Evolutionary conservation across 1,140 invertebrate genomes (phyloP), one percentile per base, ranked within the genome.

Genomic region (Penaeus japonicus): DNA sequence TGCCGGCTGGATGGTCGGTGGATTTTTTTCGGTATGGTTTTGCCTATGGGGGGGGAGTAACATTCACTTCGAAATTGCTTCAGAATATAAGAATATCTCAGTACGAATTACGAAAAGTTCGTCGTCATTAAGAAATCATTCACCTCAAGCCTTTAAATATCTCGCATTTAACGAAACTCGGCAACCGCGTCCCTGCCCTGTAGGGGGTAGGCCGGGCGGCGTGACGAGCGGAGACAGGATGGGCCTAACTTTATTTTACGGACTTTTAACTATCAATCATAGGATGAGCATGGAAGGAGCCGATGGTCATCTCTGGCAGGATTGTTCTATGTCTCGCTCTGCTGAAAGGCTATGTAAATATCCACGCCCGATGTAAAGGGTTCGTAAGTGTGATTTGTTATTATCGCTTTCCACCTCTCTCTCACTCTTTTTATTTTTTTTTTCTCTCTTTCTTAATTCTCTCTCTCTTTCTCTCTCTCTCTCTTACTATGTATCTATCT

Each of bases 241-340:
- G 85, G 85, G 85, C 85, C 85, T 86, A 86, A 86, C 85, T 86
- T 80, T 65, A 86, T 86, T 86, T 86, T 57, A 86, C 85, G 85
- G 57, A 78, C 85, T 80, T 86, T 86, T 86, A 86, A 86, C 85
- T 86, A 86, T 86, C 73, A 86, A 86, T 86, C 85, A 86, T 35
- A 79, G 75, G 55, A 86, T 78, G 85, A 80, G 62, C 85, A 70
- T 62, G 32, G 85, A 54, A 20, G 47, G 24, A 55, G 57, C 30
- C 81, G 65, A 47, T 86, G 85, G 85, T 86, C 85, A 86, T 79
- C 85, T 79, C 85, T 54, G 55, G 20, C 32, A 22, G 22, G 22
- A 57, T 80, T 78, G 57, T 86, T 62, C 78, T 59, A 79, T 35
- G 53, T 86, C 85, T 32, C 85, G 57, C 85, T 59, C 32, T 47